Evolutionary conservation across 2,888 invertebrate species (phyloP).

Genomic region (Euzophera pinguis): DNA sequence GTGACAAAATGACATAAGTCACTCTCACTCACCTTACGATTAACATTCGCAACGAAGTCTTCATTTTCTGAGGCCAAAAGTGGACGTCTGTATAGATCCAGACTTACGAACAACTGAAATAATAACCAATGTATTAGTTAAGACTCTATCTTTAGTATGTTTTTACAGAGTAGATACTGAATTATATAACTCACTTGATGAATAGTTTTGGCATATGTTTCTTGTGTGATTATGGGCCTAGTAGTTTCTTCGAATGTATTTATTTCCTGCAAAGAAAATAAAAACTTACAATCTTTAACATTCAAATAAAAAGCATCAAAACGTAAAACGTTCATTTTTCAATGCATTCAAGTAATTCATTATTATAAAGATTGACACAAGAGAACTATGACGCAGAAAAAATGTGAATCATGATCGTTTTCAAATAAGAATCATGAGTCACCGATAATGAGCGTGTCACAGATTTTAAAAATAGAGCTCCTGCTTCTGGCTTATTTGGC

Average conservation of each 20-base stretch:
- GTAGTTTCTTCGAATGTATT: constrained; percentile 53
- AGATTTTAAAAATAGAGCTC: no score
- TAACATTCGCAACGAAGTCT: constrained; percentile 79
- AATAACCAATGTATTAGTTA: background rate
- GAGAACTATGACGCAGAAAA: no score
- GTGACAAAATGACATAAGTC: background rate
- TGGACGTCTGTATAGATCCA: constrained; percentile 69
- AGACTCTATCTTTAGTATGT: no score
- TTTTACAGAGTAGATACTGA: background rate
- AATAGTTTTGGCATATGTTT: constrained; percentile 63
- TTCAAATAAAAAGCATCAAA: no score
- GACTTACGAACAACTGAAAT: constrained; percentile 65
- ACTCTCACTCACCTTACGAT: constrained; percentile 67
- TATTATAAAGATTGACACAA: no score
- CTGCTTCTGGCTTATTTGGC: no score
- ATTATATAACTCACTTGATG: constrained; percentile 49
- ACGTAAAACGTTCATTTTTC: no score
- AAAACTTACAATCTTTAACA: background rate
- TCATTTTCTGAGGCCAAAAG: constrained; percentile 76
- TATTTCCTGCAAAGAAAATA: constrained; percentile 48
- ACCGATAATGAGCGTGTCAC: no score
- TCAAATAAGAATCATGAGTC: no score
- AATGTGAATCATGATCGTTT: no score
- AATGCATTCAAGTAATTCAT: no score
- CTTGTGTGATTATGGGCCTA: constrained; percentile 27